Conservation (phyloP, 1,140 invertebrate genomes). For the Dufourea novaeangliae region DNA sequence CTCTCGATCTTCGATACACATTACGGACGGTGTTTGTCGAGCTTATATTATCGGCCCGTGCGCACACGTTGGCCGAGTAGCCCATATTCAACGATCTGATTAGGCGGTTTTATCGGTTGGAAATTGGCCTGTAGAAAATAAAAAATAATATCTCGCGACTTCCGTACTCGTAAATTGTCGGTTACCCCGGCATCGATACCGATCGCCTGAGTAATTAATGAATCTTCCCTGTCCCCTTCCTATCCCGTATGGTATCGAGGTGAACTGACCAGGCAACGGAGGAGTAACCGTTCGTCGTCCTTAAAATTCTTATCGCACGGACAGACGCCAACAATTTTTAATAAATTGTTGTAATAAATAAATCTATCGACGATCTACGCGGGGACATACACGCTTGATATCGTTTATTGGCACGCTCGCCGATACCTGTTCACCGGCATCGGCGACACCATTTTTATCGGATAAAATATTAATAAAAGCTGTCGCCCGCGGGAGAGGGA, state of each 20-base stretch:
- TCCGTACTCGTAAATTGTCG: not conserved
- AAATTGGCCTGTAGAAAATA: not conserved
- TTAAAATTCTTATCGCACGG: no score
- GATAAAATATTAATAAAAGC: slow-evolving; percentile 24
- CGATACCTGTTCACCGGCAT: no score
- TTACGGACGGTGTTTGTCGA: no score
- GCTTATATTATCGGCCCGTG: no score
- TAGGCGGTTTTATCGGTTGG: not conserved
- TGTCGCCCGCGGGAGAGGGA: not conserved
- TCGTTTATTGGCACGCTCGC: not conserved
- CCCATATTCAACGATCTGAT: not conserved
- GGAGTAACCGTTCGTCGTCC: no score
- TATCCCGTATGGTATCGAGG: no score
- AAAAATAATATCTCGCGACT: not conserved
- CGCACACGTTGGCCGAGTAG: slow-evolving; percentile 6
- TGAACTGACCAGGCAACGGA: no score
- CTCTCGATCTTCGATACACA: no score
- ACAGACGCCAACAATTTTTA: no score
- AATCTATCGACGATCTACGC: not conserved
- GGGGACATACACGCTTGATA: not conserved
- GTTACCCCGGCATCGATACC: not conserved
- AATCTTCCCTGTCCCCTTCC: not conserved
- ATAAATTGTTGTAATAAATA: not conserved
- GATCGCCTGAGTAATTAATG: not conserved
- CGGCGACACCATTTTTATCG: slow-evolving; percentile 27